Evolutionary conservation across 2,113 vertebrate genomes (phyloP), one percentile per base, ranked within the genome.

Genomic region (Scomber colias): DNA sequence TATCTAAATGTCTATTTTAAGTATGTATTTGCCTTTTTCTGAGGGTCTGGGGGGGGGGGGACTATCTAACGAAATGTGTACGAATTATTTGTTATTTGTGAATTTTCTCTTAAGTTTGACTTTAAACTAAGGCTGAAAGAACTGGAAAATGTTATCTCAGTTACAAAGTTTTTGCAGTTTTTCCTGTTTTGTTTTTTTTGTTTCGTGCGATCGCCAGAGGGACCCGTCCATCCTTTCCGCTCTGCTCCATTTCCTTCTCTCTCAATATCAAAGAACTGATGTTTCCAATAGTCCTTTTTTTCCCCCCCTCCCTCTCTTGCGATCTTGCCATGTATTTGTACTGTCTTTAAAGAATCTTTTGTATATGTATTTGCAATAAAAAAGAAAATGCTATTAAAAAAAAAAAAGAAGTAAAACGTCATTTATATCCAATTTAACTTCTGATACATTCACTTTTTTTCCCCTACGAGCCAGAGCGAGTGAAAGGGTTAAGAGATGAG

Each of bases 341-440:
- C 92, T 91, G 92, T 95, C 93, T 95, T 94, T 90, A 81, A 95
- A 96, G 94, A 96, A 95, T 92, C 93, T 95, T 97, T 97, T 98
- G 95, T 97, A 97, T 97, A 90, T 96, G 96, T 97, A 96, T 98
- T 98, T 98, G 96, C 96, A 97, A 97, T 97, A 97, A 97, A 93
- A 97, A 54, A 95, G 15, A 61, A 72, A 71, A 59, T 40, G n/a
- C 30, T 54, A 40, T 40, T 21, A 45, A 72, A 72, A 55, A 19
- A 90, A 98, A 97, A 88, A 97, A 73, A 94, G 31, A 90, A 89
- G 31, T 7, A 40, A 40, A 40, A 1, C 69, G 48, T 80, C 13
- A 35, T 83, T 46, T 24, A 16, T 75, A 3, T 56, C 8, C 14
- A 54, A 6, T 24, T 48, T 7, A 55, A 14, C n/a, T 30, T 16